These are phyloP conservation scores for Anomalospiza imberbis DNA, from an alignment of 2,797 vertebrate species.

Conservation along the genomic window DNA sequence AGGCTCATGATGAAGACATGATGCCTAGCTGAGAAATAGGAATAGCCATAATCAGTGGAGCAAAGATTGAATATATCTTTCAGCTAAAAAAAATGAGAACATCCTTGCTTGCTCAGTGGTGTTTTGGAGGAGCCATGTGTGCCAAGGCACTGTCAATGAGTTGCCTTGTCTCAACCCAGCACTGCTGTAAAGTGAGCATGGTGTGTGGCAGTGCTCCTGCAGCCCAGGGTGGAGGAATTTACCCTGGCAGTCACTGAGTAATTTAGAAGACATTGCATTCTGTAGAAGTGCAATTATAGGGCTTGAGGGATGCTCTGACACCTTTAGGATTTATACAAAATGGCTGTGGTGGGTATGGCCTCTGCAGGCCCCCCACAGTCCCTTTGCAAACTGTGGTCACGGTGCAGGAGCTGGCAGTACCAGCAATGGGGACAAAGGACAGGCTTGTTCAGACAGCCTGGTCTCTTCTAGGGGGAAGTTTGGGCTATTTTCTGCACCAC, in stretches of 20 bases:
- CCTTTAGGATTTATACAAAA: background rate
- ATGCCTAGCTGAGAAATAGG: background rate
- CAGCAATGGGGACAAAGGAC: background rate
- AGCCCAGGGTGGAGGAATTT: background rate
- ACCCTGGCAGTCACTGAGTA: background rate
- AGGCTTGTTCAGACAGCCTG: background rate
- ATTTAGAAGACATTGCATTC: background rate
- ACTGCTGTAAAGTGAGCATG: background rate
- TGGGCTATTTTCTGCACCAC: background rate
- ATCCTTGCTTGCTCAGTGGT: background rate
- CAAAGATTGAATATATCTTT: background rate
- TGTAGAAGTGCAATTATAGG: background rate
- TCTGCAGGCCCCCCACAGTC: accelerated
- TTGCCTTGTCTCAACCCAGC: background rate
- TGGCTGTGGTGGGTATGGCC: background rate
- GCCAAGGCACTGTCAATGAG: background rate
- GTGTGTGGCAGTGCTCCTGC: background rate
- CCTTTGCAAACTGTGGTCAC: background rate
- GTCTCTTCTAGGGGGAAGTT: background rate
- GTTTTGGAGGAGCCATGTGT: background rate
- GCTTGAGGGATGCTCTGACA: background rate
- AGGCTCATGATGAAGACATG: background rate
- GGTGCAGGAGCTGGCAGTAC: background rate
- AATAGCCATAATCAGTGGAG: background rate
- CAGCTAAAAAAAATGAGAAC: background rate